Evolutionary conservation across 2,888 invertebrate species (phyloP), one percentile per base, ranked within the genome.

Genomic region (Hirtodrosophila cameraria): DNA sequence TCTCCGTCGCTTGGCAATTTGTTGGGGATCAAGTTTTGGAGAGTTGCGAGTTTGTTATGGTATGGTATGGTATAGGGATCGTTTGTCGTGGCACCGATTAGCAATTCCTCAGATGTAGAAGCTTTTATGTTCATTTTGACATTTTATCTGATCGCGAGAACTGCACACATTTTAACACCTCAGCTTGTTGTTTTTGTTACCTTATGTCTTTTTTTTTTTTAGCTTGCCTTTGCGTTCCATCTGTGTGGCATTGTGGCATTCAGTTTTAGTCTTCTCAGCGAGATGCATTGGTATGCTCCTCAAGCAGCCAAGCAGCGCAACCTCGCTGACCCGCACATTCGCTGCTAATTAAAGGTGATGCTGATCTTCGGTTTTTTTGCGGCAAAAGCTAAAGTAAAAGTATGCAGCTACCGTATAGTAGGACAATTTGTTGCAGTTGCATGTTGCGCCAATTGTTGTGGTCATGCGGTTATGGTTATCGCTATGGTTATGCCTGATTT

Each of bases 81-180:
- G 55, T 54, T 50, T 50, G 43, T 55, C 23, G 36, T 61, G 63
- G 50, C 73, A 75, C 55, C 82, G 86, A 85, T 86, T 78, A 86
- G 78, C 81, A 80, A 84, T 88, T 88, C 87, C 82, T 88, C 80
- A 84, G 88, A 85, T 85, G 83, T 87, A 87, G 83, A 88, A 86
- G 84, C 88, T 89, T 88, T 88, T 88, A 88, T 88, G 88, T 88
- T 88, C 88, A 78, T 88, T 88, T 88, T 88, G 88, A 88, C 88
- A 88, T 88, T 88, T 88, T 86, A 87, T 84, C 88, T 84, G 83
- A 84, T 87, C 87, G 83, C 83, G 78, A 84, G 87, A 84, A 84
- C 83, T 87, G 87, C 86, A 87, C 88, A 84, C 87, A 86, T 86
- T 87, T 87, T 87, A 86, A 84, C 83, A 84, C 83, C 86, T 87